A percentile compares a stretch with the other conserved stretches of the same genome.
phyloP scores from a whole-genome alignment of 2,888 invertebrate genomes.

The Amaurobius ferox region DNA sequence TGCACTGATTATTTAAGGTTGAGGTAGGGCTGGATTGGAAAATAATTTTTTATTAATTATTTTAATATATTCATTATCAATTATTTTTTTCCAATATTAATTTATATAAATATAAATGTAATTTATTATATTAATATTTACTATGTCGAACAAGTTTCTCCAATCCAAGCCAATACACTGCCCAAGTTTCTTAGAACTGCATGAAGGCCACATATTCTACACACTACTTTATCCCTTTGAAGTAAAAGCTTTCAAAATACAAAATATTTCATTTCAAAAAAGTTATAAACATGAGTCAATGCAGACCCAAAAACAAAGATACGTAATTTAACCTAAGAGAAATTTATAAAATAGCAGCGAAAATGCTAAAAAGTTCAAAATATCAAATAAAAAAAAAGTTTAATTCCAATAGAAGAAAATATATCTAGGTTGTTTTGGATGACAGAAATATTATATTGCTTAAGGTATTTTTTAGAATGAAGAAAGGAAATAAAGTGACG shows the following conservation, averaged over 20 bases:
- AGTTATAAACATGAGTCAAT: too few species aligned
- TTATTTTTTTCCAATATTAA: too few species aligned
- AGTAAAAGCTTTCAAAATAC: conserved; percentile 40
- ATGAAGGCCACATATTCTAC: conserved; percentile 18
- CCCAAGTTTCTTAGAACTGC: conserved; percentile 33
- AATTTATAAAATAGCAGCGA: too few species aligned
- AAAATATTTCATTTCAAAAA: too few species aligned
- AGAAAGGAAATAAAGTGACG: too few species aligned
- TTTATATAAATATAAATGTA: background rate
- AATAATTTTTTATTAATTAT: background rate
- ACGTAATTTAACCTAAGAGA: background rate
- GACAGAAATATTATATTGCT: too few species aligned
- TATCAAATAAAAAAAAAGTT: too few species aligned
- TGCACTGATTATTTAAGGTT: conserved; percentile 61
- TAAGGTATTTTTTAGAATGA: too few species aligned
- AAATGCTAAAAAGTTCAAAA: too few species aligned
- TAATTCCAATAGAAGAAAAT: too few species aligned
- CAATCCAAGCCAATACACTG: conserved; percentile 48
- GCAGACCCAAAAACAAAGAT: background rate
- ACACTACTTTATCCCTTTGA: conserved; percentile 68
- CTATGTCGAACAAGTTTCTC: conserved; percentile 42
- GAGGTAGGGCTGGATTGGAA: conserved; percentile 47
- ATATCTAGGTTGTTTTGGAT: too few species aligned
- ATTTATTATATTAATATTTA: too few species aligned
- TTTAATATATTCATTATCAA: background rate